phyloP scores from a whole-genome alignment of 2,888 invertebrate species.

The Calliopum simillimum region DNA sequence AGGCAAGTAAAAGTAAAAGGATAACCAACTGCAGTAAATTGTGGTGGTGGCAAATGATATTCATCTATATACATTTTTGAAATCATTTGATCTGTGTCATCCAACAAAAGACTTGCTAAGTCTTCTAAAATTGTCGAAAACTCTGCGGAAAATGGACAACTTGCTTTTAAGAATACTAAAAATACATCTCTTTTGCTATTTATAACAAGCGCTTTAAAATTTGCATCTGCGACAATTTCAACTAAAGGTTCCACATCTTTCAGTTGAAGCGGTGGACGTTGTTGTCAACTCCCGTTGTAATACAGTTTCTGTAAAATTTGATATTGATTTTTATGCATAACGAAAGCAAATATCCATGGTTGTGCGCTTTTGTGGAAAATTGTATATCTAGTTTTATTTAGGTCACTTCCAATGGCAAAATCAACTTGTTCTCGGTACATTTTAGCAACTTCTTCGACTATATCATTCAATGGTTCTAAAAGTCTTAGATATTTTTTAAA shows the following conservation, averaged over 20 bases:
- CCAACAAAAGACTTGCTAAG: neutral
- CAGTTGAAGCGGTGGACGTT: neutral
- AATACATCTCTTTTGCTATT: too few species aligned
- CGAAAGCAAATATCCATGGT: too few species aligned
- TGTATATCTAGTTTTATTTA: too few species aligned
- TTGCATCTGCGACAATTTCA: neutral
- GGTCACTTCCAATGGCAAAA: neutral
- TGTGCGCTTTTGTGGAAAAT: too few species aligned
- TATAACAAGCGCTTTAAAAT: too few species aligned
- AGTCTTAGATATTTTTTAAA: too few species aligned
- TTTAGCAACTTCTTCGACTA: neutral
- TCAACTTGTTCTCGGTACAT: neutral
- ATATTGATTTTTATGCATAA: too few species aligned
- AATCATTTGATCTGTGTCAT: neutral
- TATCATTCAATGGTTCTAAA: neutral
- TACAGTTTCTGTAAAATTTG: too few species aligned
- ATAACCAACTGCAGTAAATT: neutral
- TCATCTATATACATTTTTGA: neutral
- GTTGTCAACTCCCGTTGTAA: neutral
- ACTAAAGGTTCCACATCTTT: neutral
- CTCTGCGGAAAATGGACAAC: slow-evolving; percentile 3
- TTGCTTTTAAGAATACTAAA: neutral
- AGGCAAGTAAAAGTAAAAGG: neutral
- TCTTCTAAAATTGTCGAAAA: neutral
- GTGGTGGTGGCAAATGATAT: neutral